Percentiles rank a stretch among this genome's conserved stretches.
Conservation (phyloP, 2,888 invertebrate species). For the Agapostemon virescens region DNA sequence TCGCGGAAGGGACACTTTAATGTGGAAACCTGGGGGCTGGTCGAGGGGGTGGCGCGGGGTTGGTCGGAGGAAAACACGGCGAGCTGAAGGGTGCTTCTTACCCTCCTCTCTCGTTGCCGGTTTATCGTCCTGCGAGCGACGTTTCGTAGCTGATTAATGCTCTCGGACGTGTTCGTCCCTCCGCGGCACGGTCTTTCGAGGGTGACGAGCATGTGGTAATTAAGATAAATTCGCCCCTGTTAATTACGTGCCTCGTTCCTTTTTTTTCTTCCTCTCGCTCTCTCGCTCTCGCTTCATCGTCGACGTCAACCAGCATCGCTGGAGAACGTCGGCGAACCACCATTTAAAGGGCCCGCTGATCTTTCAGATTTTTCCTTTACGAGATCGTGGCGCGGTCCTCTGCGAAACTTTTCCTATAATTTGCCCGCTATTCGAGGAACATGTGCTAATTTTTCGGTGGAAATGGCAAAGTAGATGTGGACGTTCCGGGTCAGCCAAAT, state of each 20-base stretch:
- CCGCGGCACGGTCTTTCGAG: not conserved
- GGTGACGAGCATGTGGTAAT: slow-evolving; percentile 17
- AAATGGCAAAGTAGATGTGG: not conserved
- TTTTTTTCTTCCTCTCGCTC: too few species aligned
- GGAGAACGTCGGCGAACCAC: not conserved
- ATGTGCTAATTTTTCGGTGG: not conserved
- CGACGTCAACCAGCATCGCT: not conserved
- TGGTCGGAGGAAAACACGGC: slow-evolving; percentile 22
- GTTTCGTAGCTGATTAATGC: slow-evolving; percentile 46
- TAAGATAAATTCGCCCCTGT: slow-evolving; percentile 26
- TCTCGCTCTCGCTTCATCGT: not conserved
- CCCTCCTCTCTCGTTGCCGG: slow-evolving; percentile 13
- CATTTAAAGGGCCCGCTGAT: not conserved
- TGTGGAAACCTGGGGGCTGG: slow-evolving; percentile 8
- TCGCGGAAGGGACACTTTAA: slow-evolving; percentile 43
- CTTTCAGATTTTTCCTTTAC: slow-evolving; percentile 1
- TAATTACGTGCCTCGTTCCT: not conserved
- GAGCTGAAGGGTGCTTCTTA: slow-evolving; percentile 43
- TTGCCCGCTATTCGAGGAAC: not conserved
- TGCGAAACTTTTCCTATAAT: not conserved
- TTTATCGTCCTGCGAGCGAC: slow-evolving; percentile 47
- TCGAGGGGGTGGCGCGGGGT: not conserved
- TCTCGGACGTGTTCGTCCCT: slow-evolving; percentile 1
- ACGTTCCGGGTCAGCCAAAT: not conserved
- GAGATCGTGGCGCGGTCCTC: not conserved